Evolutionary conservation across 2,113 vertebrate genomes (phyloP), one percentile per base, ranked within the genome.

Genomic region (Clupea harengus): DNA sequence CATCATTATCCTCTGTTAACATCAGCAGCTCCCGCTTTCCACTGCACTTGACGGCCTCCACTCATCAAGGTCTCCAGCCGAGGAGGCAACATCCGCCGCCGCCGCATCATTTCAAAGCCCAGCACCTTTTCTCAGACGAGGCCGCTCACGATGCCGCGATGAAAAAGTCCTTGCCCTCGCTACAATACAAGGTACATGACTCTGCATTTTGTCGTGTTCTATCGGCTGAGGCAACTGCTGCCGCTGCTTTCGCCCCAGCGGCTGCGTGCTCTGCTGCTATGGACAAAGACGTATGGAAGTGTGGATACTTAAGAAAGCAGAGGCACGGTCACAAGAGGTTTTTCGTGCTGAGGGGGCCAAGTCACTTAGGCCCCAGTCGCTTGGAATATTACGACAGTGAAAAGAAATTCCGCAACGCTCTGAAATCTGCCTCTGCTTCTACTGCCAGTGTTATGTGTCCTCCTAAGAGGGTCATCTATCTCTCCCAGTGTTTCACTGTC

Each of bases 321-420:
- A 98, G 97, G 85, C 97, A 98, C 88, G 97, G 97, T 54, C 98
- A 99, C 96, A 94, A 97, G 92, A 96, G 98, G 83, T 99, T 98
- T 86, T 99, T 99, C 94, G 98, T 99, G 87, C 92, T 99, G 46
- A 94, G 96, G 11, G 97, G 96, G 86, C 93, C 75, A 46, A 93
- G 91, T n/a, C 95, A 94, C 60, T 89, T 95, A 81, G 93, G 90
- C 87, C 93, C 96, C 6, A 97, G 97, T 81, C 94, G 98, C 54
- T 93, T 99, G 90, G 98, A 99, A 94, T 99, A 99, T 89, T 99
- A 99, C 9, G 98, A 99, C 90, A 99, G 95, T 92, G 98, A 99
- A 94, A 99, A 99, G 94, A 99, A 99, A 96, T 99, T 98, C 96
- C 94, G 93, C 84, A 98, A 96, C 94, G 83, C 89, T 11, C 88